phyloP scores from a whole-genome alignment of 2,797 vertebrate species.

The Monodelphis domestica region DNA sequence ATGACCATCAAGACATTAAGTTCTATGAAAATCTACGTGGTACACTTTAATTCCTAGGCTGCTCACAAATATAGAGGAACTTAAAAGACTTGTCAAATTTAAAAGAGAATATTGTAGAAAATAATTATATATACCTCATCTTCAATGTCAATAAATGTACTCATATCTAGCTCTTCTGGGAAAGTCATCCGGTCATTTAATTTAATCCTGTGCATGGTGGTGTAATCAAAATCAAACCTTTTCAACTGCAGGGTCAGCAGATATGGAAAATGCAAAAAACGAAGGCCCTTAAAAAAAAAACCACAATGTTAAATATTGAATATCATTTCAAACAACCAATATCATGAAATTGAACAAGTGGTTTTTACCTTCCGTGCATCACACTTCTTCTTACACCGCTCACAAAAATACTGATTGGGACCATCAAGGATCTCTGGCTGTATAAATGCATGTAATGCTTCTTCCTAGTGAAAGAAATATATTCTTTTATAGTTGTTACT shows the following conservation, averaged over 20 bases:
- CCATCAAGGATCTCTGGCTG: slow-evolving; percentile 98
- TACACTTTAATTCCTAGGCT: neutral
- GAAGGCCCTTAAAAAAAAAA: slow-evolving; percentile 89
- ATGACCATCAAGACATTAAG: neutral
- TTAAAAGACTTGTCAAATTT: neutral
- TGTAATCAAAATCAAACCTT: slow-evolving; percentile 99
- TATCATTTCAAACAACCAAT: slow-evolving; percentile 31
- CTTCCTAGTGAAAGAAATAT: slow-evolving; percentile 89
- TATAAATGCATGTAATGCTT: slow-evolving; percentile 98
- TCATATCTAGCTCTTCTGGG: slow-evolving; percentile 98
- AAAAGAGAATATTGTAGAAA: slow-evolving; percentile 41
- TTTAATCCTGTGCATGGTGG: slow-evolving; percentile 99
- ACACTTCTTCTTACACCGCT: slow-evolving; percentile 99
- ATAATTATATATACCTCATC: slow-evolving; percentile 91
- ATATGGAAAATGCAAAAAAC: slow-evolving; percentile 98
- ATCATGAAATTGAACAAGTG: slow-evolving; percentile 29
- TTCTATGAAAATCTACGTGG: neutral
- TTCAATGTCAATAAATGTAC: slow-evolving; percentile 97
- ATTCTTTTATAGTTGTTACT: slow-evolving; percentile 68
- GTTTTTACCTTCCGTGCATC: slow-evolving; percentile 95
- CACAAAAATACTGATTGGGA: slow-evolving; percentile 99
- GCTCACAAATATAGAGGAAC: neutral
- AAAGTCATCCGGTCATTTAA: slow-evolving; percentile 99
- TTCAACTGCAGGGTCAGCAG: slow-evolving; percentile 97
- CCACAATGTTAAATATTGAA: slow-evolving; percentile 46